These are phyloP conservation scores for Chaetops frenatus DNA, from an alignment of 2,113 vertebrate genomes.

Conservation along the genomic window DNA sequence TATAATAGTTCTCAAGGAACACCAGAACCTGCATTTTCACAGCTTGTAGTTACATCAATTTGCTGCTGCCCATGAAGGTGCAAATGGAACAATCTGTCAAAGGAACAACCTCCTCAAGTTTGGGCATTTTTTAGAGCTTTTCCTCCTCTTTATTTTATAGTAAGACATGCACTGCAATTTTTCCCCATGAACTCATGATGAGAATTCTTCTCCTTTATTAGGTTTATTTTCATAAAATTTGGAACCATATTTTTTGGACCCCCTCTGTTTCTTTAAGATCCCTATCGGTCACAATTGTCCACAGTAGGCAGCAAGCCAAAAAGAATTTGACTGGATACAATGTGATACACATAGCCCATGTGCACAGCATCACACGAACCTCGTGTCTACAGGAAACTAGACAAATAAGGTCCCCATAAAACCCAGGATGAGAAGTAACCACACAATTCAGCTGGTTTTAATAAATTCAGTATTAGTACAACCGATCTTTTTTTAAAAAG, in stretches of 20 bases:
- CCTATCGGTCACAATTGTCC: background rate
- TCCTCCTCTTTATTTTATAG: background rate
- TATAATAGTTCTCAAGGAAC: background rate
- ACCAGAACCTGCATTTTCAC: background rate
- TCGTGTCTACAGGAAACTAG: background rate
- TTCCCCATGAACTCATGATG: background rate
- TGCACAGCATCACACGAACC: background rate
- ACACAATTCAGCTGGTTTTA: background rate
- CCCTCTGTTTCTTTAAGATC: background rate
- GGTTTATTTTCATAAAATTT: background rate
- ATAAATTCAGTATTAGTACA: background rate
- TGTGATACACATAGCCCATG: accelerated
- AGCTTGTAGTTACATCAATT: background rate
- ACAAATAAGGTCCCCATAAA: background rate
- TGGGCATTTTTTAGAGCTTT: background rate
- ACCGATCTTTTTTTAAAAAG: background rate
- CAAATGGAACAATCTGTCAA: background rate
- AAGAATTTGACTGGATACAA: background rate
- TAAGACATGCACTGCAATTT: background rate
- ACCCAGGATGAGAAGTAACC: background rate
- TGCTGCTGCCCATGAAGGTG: background rate
- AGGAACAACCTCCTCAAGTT: background rate
- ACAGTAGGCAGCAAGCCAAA: background rate
- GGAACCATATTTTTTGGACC: background rate
- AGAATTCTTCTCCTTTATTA: background rate